Conservation (phyloP, 1,140 invertebrate genomes). For the Panagrolaimus sp. region DNA sequence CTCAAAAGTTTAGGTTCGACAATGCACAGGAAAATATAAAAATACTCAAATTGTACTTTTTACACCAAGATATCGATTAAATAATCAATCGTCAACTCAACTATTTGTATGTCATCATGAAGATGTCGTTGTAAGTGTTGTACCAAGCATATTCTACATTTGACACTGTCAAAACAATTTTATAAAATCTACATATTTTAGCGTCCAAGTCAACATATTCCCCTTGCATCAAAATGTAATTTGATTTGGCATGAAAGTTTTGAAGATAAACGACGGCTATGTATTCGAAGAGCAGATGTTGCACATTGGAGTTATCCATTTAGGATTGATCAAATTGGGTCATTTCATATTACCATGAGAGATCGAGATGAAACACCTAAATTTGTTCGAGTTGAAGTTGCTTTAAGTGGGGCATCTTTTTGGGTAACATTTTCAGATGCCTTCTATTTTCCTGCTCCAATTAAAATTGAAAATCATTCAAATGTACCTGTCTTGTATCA, state of each 20-base stretch:
- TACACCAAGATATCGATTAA: conserved; percentile 82
- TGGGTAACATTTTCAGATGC: conserved; percentile 87
- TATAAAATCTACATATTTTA: neutral
- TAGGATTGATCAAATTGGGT: conserved; percentile 74
- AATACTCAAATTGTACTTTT: conserved; percentile 85
- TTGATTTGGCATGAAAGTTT: conserved; percentile 67
- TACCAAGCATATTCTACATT: too few species aligned
- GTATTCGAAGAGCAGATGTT: conserved; percentile 71
- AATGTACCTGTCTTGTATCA: conserved; percentile 79
- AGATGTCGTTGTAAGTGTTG: conserved; percentile 22
- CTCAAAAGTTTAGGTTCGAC: conserved; percentile 44
- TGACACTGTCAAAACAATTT: too few species aligned
- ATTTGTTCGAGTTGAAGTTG: conserved; percentile 82
- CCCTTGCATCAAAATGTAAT: conserved; percentile 74
- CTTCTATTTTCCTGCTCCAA: conserved; percentile 83
- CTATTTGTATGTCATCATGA: conserved; percentile 78
- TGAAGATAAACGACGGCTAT: conserved; percentile 75
- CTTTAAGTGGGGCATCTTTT: conserved; percentile 78
- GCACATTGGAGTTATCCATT: conserved; percentile 88
- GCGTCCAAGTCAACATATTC: conserved; percentile 36
- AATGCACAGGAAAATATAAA: conserved; percentile 76
- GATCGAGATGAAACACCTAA: conserved; percentile 71
- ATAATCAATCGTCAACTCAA: conserved; percentile 76
- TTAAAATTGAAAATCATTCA: conserved; percentile 86
- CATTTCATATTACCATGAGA: conserved; percentile 80